These are phyloP conservation scores for Vespertilio murinus DNA, from an alignment of 2,797 vertebrate species.

Conservation along the genomic window DNA sequence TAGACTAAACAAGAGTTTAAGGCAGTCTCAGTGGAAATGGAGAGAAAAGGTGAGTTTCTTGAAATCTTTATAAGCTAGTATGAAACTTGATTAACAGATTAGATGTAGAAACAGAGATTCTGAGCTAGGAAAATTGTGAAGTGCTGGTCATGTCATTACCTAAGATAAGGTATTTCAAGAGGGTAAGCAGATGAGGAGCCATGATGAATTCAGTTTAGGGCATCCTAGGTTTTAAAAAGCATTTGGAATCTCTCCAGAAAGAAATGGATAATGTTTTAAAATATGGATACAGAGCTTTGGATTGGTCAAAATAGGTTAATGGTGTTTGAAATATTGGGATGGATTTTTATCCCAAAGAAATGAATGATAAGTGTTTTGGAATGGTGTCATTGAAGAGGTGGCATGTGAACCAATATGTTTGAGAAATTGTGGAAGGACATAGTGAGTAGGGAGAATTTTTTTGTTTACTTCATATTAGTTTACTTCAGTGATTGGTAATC, in stretches of 20 bases:
- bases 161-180: slow-evolving; percentile 5
- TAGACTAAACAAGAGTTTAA: not conserved
- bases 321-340: slow-evolving; percentile 17
- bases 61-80: slow-evolving; percentile 29
- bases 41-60: not conserved
- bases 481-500: slow-evolving; percentile 1
- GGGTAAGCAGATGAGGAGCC: not conserved
- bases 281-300: not conserved
- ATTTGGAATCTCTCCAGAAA: slow-evolving; percentile 14
- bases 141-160: not conserved
- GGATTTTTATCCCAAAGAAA: not conserved
- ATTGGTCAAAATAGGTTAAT: slow-evolving; percentile 24
- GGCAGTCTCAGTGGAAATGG: not conserved
- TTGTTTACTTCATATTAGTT: slow-evolving; percentile 50
- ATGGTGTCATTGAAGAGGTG: not conserved
- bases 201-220: slow-evolving; percentile 9
- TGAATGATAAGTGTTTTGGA: not conserved
- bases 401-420: slow-evolving; percentile 11
- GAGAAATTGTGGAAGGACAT: not conserved
- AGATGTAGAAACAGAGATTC: slow-evolving; percentile 7
- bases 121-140: not conserved
- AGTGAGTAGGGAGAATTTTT: not conserved
- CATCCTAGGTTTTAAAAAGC: slow-evolving; percentile 11
- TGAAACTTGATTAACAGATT: slow-evolving; percentile 13
- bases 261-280: slow-evolving; percentile 9